Conservation (phyloP, 2,797 vertebrate genomes). For the Tragopan temminckii region DNA sequence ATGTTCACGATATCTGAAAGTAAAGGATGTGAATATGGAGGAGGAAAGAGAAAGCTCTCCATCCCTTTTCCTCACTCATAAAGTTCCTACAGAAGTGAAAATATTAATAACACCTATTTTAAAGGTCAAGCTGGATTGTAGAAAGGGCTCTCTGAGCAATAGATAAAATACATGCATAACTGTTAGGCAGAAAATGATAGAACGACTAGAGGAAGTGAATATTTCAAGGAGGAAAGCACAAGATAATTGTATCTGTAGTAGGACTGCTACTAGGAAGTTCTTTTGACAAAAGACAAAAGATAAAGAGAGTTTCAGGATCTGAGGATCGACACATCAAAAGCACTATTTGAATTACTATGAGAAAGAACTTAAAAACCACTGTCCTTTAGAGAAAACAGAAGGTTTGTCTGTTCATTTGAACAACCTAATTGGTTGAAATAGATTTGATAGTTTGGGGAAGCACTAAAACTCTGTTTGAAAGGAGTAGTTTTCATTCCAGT, state of each 20-base stretch:
- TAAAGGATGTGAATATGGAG: neutral
- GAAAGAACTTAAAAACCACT: neutral
- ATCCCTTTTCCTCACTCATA: neutral
- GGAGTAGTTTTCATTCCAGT: neutral
- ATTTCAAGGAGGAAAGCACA: neutral
- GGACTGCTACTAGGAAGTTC: neutral
- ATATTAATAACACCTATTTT: neutral
- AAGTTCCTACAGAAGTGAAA: neutral
- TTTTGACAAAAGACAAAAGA: neutral
- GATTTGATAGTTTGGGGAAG: neutral
- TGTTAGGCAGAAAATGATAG: neutral
- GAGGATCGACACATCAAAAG: neutral
- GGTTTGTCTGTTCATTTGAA: neutral
- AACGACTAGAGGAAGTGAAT: neutral
- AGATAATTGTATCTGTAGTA: neutral
- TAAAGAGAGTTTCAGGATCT: neutral
- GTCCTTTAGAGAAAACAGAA: neutral
- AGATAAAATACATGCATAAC: neutral
- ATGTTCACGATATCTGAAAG: neutral
- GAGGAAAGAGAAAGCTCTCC: fast-evolving
- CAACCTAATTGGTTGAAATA: neutral
- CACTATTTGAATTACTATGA: neutral
- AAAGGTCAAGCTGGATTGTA: neutral
- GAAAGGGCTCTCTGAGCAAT: fast-evolving
- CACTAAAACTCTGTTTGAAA: neutral